Evolutionary conservation across 2,113 vertebrate genomes (phyloP).

Genomic region (Carlito syrichta): DNA sequence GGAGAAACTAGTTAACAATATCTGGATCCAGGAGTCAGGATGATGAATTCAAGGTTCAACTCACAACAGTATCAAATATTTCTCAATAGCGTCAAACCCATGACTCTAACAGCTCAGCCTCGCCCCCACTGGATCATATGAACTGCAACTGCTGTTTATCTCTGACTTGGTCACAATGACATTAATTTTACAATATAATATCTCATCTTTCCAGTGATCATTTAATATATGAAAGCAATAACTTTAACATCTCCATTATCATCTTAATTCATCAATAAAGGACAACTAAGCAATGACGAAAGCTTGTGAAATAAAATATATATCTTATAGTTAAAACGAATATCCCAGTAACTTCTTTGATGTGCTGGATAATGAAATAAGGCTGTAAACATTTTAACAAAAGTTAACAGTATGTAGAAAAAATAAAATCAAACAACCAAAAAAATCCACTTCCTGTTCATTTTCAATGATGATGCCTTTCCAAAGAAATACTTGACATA

Average conservation of each 20-base stretch:
- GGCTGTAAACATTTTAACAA: not conserved
- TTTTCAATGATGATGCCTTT: slow-evolving; percentile 16
- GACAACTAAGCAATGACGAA: not conserved
- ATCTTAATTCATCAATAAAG: slow-evolving; percentile 4
- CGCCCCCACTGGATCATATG: not conserved
- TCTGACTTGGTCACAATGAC: not conserved
- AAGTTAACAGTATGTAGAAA: not conserved
- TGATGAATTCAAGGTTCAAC: not conserved
- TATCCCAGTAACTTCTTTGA: not conserved
- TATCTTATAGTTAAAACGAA: not conserved
- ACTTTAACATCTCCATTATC: slow-evolving; percentile 21
- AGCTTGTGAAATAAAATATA: not conserved
- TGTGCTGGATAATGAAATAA: not conserved
- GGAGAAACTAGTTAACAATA: not conserved
- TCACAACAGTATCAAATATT: not conserved
- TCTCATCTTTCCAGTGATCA: not conserved
- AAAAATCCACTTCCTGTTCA: not conserved
- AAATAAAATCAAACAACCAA: not conserved
- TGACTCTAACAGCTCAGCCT: not conserved
- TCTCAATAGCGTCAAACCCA: not conserved
- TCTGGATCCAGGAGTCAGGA: not conserved
- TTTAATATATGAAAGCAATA: slow-evolving; percentile 1
- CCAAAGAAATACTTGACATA: not conserved
- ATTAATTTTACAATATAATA: slow-evolving; percentile 14
- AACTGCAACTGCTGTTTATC: not conserved